Evolutionary conservation across 2,888 invertebrate species (phyloP).

Genomic region (Agriopis aurantiaria): DNA sequence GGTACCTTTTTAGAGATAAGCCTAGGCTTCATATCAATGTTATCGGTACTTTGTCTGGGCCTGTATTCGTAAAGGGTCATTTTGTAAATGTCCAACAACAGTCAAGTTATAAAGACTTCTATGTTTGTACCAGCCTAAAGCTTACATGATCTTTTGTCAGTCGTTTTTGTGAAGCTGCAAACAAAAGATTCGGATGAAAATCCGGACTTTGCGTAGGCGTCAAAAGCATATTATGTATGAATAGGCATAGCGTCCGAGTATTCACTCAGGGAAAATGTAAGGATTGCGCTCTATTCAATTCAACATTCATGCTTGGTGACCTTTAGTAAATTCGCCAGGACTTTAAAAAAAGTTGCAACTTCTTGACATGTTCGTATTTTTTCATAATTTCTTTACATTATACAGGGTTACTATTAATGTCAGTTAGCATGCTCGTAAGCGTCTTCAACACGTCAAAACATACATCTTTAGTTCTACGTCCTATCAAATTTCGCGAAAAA

Average conservation of each 20-base stretch:
- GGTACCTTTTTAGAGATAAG: not conserved
- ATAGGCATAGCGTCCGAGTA: not conserved
- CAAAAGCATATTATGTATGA: not conserved
- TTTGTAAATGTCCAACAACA: not conserved
- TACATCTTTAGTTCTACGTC: no score
- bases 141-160: not conserved
- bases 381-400: no score
- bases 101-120: not conserved
- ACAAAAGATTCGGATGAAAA: slow-evolving; percentile 6
- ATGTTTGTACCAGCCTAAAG: not conserved
- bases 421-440: no score
- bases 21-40: not conserved
- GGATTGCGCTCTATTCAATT: not conserved
- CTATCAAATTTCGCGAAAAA: no score
- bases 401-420: no score
- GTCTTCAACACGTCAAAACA: no score
- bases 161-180: not conserved
- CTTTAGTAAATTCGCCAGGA: not conserved
- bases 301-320: not conserved
- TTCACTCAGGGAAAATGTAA: not conserved
- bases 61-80: not conserved
- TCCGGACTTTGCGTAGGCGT: not conserved
- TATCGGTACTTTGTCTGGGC: not conserved
- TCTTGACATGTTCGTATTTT: not conserved
- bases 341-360: not conserved